These are phyloP conservation scores for Malacoctenus gilli DNA, from an alignment of 2,797 vertebrate species.

Conservation along the genomic window DNA sequence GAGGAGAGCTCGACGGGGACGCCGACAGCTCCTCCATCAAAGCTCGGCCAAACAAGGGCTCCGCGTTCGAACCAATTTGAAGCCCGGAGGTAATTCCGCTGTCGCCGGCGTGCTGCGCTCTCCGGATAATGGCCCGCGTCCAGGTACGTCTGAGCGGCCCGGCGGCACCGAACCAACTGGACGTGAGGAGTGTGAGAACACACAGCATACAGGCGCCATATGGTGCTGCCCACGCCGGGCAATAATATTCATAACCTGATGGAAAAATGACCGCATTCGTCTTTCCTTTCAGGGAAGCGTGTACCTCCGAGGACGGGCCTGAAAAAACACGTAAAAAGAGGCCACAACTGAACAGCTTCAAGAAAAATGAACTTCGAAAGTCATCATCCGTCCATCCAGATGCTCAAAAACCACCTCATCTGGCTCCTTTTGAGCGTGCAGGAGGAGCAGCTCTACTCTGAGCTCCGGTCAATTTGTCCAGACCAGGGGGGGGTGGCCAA, in stretches of 20 bases:
- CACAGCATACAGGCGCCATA: conserved; percentile 56
- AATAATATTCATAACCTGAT: conserved; percentile 40
- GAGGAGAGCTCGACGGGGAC: too few species aligned
- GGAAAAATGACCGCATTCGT: conserved; percentile 12
- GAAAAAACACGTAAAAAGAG: too few species aligned
- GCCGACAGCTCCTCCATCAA: conserved; percentile 35
- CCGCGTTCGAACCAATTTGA: conserved; percentile 53
- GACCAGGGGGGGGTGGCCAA: too few species aligned
- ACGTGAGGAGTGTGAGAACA: conserved; percentile 44
- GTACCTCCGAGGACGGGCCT: too few species aligned
- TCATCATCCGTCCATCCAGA: too few species aligned
- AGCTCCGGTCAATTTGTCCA: too few species aligned
- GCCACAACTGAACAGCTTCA: too few species aligned
- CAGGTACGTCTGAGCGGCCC: conserved; percentile 61
- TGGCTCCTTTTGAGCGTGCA: too few species aligned
- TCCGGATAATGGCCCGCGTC: conserved; percentile 66
- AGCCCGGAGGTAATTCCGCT: conserved; percentile 57
- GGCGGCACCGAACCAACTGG: conserved; percentile 67
- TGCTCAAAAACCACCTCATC: too few species aligned
- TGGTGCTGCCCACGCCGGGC: conserved; percentile 46
- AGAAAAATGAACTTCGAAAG: too few species aligned
- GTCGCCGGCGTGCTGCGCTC: conserved; percentile 45
- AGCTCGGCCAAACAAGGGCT: conserved; percentile 45
- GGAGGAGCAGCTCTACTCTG: too few species aligned
- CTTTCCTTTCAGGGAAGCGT: too few species aligned